Evolutionary conservation across 1,140 invertebrate genomes (phyloP), one percentile per base, ranked within the genome.

Genomic region (Nomia melanderi): DNA sequence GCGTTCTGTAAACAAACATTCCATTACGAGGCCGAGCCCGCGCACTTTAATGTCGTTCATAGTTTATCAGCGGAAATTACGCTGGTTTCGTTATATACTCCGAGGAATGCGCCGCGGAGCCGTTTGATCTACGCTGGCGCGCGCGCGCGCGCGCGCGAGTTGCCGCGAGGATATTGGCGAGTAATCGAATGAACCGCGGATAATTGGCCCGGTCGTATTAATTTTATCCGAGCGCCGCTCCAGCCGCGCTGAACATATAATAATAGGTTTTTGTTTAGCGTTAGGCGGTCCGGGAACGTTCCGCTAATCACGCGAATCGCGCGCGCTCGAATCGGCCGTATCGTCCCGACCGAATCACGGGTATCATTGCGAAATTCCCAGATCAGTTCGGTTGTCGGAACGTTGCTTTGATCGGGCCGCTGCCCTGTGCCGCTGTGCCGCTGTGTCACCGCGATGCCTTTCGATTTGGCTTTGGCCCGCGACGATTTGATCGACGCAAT

Each of bases 81-180:
- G 47, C n/a, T 17, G n/a, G 47, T 50, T 50, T 50, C 47, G 8
- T n/a, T 50, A n/a, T 9, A 8, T 50, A n/a, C 4, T 1, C 47
- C 17, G 47, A 50, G 47, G 7, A 50, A n/a, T 8, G 8, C 33
- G 33, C 3, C 47, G 20, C 20, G 47, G 47, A 17, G 47, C 47
- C 47, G 47, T 50, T 50, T 50, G 47, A 50, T 50, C 47, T 50
- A 50, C 47, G n/a, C n/a, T n/a, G n/a, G n/a, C n/a, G n/a, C n/a
- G n/a, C n/a, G n/a, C n/a, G n/a, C n/a, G n/a, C n/a, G n/a, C n/a
- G n/a, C n/a, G n/a, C n/a, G n/a, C n/a, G n/a, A 7, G n/a, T 50
- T 50, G n/a, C 47, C 47, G 5, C 47, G 47, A 7, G 20, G n/a
- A 50, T 7, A 50, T 50, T 50, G n/a, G 20, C 47, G n/a, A n/a